These are phyloP conservation scores for Synergus umbraculus DNA, from an alignment of 2,888 invertebrate species.

Conservation along the genomic window DNA sequence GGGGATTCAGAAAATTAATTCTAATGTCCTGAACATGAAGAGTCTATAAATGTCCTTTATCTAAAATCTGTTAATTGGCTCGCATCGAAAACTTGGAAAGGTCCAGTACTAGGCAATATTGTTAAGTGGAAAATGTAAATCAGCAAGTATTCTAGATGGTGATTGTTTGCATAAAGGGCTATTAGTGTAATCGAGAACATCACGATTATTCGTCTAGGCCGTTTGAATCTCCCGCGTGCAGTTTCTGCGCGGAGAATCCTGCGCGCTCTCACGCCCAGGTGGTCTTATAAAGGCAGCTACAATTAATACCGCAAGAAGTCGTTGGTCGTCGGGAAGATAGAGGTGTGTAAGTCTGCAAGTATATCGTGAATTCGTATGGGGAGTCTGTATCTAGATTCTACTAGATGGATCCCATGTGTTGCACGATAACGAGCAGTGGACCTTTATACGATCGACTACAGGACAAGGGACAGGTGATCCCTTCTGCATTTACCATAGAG, in stretches of 20 bases:
- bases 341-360: constrained; percentile 28
- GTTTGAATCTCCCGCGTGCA: constrained; percentile 26
- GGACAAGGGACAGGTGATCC: constrained; percentile 62
- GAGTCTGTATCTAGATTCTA: constrained; percentile 52
- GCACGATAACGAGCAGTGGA: constrained; percentile 64
- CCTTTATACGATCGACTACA: constrained; percentile 46
- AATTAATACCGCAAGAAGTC: constrained; percentile 56
- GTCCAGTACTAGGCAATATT: neutral
- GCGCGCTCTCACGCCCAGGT: constrained; percentile 58
- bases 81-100: neutral
- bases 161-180: constrained; percentile 30
- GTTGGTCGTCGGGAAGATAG: constrained; percentile 35
- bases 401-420: constrained; percentile 59
- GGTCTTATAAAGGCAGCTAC: constrained; percentile 57
- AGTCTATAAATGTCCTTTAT: neutral
- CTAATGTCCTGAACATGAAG: neutral
- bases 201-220: constrained; percentile 19
- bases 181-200: constrained; percentile 34
- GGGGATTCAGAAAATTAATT: neutral
- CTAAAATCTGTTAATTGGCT: constrained; percentile 2
- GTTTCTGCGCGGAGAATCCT: constrained; percentile 44
- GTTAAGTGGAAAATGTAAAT: constrained; percentile 28
- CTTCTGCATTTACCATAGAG: constrained; percentile 65
- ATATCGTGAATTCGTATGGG: constrained; percentile 50
- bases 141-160: neutral